Base-by-base conservation (phyloP, 2,888 invertebrate species). In the Exephanes ischioxanthus region DNA sequence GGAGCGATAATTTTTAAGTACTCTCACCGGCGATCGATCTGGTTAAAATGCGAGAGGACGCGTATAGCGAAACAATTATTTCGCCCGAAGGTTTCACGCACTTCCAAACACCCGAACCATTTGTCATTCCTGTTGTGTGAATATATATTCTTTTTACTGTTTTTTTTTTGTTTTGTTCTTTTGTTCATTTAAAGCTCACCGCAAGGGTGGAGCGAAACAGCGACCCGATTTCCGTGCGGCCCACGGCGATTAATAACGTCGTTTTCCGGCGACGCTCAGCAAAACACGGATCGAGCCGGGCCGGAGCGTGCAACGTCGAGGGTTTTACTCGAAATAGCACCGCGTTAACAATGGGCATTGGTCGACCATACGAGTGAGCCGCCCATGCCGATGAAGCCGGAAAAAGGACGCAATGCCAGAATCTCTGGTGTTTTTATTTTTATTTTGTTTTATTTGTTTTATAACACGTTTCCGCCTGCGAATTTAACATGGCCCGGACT, bases 401-500 rank as follows among this genome's bases (percentile, higher is more conserved):
- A 80, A 77, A 19, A 72, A 68, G 81, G 66, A 58, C 80, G 85
- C 83, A 88, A 89, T 68, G 84, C 68, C 82, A 73, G 88, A 87
- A 88, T 85, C 83, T 71, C 67, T 66, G 76, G 68, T 83, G 88
- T 87, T 86, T 86, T 79, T n/a, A n/a, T n/a, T n/a, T n/a, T n/a
- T n/a, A n/a, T n/a, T 87, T 88, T 88, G 88, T 83, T 30, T 30
- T 30, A 4, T 30, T 30, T 30, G 81, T 87, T 85, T 81, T 58
- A 77, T 67, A 83, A 68, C 87, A 84, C 88, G 88, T 89, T 89
- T 55, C 79, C 55, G 79, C 72, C 76, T 85, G 86, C 87, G 89
- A 89, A 91, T 90, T 90, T 89, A 89, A 90, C 90, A 89, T 89
- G 87, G 83, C 78, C 53, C n/a, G 58, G 76, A 70, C 81, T 16